phyloP scores from a whole-genome alignment of 2,113 vertebrate genomes.

The Urocynchramus pylzowi region DNA sequence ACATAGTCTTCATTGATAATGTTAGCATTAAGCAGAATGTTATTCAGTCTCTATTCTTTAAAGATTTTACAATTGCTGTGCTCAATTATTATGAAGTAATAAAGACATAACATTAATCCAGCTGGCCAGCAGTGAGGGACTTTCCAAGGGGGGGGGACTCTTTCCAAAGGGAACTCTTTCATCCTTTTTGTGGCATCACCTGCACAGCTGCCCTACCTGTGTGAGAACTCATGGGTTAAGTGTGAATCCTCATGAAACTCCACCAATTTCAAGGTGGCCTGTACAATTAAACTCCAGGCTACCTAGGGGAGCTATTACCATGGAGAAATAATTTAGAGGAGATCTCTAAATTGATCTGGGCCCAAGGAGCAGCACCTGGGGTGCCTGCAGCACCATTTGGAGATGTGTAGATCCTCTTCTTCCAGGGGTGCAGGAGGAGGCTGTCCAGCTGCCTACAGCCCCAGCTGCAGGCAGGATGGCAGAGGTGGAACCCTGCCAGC shows the following conservation, averaged over 20 bases:
- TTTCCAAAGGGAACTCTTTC: background rate
- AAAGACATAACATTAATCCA: background rate
- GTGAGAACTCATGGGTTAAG: background rate
- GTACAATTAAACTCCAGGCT: background rate
- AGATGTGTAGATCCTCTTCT: background rate
- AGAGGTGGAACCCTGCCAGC: background rate
- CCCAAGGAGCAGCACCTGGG: background rate
- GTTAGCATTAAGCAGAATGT: background rate
- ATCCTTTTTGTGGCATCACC: background rate
- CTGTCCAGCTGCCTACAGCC: background rate
- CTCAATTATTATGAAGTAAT: background rate
- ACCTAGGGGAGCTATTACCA: background rate
- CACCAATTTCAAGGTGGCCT: background rate
- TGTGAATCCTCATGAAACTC: background rate
- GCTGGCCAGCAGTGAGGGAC: background rate
- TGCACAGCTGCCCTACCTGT: background rate
- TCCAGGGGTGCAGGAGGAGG: background rate
- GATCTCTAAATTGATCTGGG: background rate
- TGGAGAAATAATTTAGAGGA: background rate
- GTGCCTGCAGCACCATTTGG: background rate
- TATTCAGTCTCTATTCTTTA: background rate
- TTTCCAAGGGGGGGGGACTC: background rate
- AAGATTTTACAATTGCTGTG: background rate
- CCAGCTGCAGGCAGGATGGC: background rate
- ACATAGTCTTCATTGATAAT: background rate